Percentiles rank a stretch among this genome's conserved stretches.
These are phyloP conservation scores for Cydia fagiglandana DNA, from an alignment of 1,140 invertebrate genomes.

Conservation along the genomic window DNA sequence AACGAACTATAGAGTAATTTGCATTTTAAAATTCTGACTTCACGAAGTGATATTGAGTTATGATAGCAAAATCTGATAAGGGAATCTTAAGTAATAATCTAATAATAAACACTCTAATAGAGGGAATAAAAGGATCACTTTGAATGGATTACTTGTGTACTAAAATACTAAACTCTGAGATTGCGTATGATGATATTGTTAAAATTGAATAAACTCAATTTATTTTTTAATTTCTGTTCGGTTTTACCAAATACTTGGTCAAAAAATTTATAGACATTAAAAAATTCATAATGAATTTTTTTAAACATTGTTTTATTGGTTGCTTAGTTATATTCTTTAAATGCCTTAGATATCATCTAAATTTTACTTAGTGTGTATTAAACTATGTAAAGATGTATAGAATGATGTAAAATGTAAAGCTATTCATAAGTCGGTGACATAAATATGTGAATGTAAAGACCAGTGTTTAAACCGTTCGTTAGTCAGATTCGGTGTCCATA, in stretches of 20 bases:
- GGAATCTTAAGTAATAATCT: too few relatives aligned
- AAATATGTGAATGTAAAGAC: neutral
- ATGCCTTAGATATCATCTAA: neutral
- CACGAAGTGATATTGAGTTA: too few relatives aligned
- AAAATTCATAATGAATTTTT: neutral
- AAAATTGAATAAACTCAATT: too few relatives aligned
- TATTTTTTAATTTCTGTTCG: too few relatives aligned
- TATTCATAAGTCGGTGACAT: neutral
- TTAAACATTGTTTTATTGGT: slow-evolving; percentile 6
- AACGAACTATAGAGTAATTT: too few relatives aligned
- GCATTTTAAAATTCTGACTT: too few relatives aligned
- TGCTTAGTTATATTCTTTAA: neutral
- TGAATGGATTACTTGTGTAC: too few relatives aligned
- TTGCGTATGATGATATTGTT: too few relatives aligned
- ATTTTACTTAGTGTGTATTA: neutral
- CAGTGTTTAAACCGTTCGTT: neutral
- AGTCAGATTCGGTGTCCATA: slow-evolving; percentile 10
- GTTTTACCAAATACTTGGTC: neutral
- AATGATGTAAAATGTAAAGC: neutral
- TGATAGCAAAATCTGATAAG: too few relatives aligned
- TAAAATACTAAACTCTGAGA: too few relatives aligned
- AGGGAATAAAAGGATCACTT: too few relatives aligned
- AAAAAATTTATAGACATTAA: neutral
- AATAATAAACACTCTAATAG: too few relatives aligned
- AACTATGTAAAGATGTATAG: neutral